Evolutionary conservation across 2,888 invertebrate genomes (phyloP).

Genomic region (Tuberolachnus salignus): DNA sequence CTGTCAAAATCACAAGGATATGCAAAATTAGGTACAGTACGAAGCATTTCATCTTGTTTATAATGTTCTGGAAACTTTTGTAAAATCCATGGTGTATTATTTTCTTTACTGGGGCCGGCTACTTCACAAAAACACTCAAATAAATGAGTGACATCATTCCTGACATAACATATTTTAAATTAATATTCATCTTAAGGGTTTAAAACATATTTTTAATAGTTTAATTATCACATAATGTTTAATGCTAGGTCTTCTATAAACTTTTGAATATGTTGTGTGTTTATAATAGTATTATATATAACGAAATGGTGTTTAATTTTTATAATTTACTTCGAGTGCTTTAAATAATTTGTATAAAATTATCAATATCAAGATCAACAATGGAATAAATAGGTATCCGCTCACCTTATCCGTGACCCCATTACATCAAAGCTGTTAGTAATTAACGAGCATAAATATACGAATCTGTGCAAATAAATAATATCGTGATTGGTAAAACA

Average conservation of each 20-base stretch:
- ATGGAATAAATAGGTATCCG: background rate
- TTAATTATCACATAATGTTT: background rate
- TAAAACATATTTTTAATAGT: background rate
- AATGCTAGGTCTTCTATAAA: background rate
- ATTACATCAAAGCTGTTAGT: constrained; percentile 47
- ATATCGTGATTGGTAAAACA: background rate
- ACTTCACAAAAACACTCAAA: constrained; percentile 87
- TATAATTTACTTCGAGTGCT: background rate
- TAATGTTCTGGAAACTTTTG: constrained; percentile 85
- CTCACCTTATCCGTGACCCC: constrained; percentile 55
- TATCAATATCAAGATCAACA: constrained; percentile 15
- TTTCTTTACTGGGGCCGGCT: constrained; percentile 69
- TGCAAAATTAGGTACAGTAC: constrained; percentile 87
- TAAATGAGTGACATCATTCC: constrained; percentile 78
- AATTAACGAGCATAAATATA: constrained; percentile 14
- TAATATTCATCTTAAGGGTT: constrained; percentile 11
- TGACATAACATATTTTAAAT: constrained; percentile 63
- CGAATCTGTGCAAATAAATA: background rate
- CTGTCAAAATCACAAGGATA: constrained; percentile 83
- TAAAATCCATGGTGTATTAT: constrained; percentile 74
- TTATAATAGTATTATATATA: background rate
- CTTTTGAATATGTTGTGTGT: background rate
- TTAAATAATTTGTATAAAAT: background rate
- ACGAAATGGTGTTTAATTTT: background rate
- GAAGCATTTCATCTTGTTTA: constrained; percentile 82